Evolutionary conservation across 1,140 invertebrate genomes (phyloP), one percentile per base, ranked within the genome.

Genomic region (Parapsyche elsis): DNA sequence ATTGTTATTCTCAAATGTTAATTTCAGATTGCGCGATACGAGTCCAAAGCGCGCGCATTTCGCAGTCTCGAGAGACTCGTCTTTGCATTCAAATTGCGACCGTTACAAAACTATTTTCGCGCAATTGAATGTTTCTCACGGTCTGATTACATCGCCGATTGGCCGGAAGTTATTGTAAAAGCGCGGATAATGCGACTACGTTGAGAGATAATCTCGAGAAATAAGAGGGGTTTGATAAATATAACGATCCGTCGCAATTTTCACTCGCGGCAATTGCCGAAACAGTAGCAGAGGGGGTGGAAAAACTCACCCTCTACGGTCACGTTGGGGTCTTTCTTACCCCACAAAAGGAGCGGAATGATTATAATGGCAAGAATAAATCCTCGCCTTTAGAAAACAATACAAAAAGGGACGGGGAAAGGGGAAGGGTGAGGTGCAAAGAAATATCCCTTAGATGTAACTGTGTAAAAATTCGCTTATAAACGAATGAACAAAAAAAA

Each of bases 281-380:
- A 38, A 38, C 1, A 38, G 30, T 38, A 7, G 30, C 1, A 67
- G 21, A 67, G 21, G 24, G 10, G 64, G 10, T 4, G 30, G 71
- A 23, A 73, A 45, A 73, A 73, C 71, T 30, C 71, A 45, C 71
- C 71, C 71, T 9, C 71, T 23, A 23, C 24, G 71, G 71, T 73
- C 71, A 73, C 71, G 71, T 30, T 26, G 24, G 71, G 49, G 45
- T 26, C 70, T 45, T 45, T 71, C 26, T 26, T 67, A 19, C 26
- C 12, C 16, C 71, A 75, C 71, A 75, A 75, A 38, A 75, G 46
- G 46, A 75, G 71, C 71, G 71, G 46, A 75, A 75, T 24, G 71
- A 75, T 75, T 75, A 75, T 75, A 75, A 75, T 75, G 45, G 71
- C 71, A 75, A 75, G 71, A 75, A 75, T 75, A 75, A 75, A 75